Evolutionary conservation across 2,113 vertebrate genomes (phyloP).

Genomic region (Pycnonotus jocosus): DNA sequence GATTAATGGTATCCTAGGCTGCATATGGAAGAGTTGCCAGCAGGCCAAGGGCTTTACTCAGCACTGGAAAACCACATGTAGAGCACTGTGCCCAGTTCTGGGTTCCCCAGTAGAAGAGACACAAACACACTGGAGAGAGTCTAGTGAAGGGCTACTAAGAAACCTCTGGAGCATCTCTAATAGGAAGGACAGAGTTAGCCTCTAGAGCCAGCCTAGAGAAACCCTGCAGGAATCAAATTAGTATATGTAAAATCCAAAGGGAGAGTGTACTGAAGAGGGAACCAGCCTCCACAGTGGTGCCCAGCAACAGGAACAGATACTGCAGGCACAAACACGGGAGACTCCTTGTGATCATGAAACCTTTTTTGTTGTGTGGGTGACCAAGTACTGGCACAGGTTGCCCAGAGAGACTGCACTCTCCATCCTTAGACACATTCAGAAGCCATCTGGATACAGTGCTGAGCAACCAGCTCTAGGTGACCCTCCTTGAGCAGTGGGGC

Average conservation of each 20-base stretch:
- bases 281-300: background rate
- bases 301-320: background rate
- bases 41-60: background rate
- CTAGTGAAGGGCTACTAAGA: background rate
- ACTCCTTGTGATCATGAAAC: background rate
- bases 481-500: background rate
- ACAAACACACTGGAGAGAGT: background rate
- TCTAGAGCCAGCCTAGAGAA: background rate
- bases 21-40: background rate
- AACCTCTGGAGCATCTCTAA: background rate
- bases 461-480: background rate
- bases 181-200: background rate
- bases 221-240: background rate
- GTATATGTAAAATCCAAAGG: background rate
- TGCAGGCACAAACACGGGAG: background rate
- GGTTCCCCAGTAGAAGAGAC: background rate
- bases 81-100: background rate
- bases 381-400: background rate
- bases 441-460: background rate
- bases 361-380: background rate
- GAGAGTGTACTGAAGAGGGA: background rate
- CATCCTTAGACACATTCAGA: background rate
- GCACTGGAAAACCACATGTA: background rate
- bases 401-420: background rate
- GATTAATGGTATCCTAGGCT: background rate